phyloP scores from a whole-genome alignment of 2,797 vertebrate genomes.

The Molossus molossus region DNA sequence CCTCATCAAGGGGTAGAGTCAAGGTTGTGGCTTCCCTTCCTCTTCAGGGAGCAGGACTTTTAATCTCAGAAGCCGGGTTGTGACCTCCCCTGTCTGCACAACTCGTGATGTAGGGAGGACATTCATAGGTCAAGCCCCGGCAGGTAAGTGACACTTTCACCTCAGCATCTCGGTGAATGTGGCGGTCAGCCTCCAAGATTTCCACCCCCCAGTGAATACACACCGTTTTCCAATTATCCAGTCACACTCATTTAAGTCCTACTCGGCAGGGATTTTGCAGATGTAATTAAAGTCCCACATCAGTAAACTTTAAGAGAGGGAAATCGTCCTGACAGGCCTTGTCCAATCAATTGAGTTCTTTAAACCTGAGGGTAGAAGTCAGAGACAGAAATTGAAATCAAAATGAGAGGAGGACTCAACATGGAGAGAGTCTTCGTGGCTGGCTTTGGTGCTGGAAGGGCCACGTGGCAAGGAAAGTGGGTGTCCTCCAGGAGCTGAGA shows the following conservation, averaged over 20 bases:
- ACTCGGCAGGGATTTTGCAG: not conserved
- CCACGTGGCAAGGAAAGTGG: not conserved
- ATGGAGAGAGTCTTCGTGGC: accelerated
- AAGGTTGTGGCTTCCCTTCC: not conserved
- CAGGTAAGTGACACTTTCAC: conserved; percentile 68
- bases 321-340: not conserved
- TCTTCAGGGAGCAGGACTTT: not conserved
- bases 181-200: not conserved
- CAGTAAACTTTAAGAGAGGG: not conserved
- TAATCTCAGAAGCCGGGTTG: not conserved
- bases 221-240: not conserved
- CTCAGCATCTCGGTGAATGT: not conserved
- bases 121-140: not conserved
- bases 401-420: not conserved
- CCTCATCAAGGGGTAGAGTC: not conserved
- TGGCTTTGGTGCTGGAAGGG: not conserved
- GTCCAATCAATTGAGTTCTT: not conserved
- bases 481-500: not conserved
- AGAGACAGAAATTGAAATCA: not conserved
- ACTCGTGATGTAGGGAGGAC: not conserved
- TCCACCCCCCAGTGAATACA: not conserved
- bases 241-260: not conserved
- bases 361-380: conserved; percentile 9
- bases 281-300: not conserved
- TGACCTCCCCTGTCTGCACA: not conserved